A percentile compares a stretch with the other conserved stretches of the same genome.
Conservation (phyloP, 2,888 invertebrate species). For the Leptopterna dolabrata region DNA sequence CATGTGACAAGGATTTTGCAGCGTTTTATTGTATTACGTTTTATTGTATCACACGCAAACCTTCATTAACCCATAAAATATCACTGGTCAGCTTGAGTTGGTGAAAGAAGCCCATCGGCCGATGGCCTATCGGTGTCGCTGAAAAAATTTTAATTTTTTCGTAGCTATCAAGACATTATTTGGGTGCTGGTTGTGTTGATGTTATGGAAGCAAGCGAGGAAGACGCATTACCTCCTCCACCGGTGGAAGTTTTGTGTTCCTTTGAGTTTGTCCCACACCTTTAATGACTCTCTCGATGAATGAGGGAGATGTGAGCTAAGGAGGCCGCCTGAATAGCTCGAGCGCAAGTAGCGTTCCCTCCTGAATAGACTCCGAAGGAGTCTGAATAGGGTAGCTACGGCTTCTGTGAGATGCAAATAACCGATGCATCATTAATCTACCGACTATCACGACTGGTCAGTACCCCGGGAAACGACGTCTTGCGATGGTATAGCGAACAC, state of each 20-base stretch:
- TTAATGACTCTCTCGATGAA: conserved; percentile 20
- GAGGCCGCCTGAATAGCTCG: conserved; percentile 32
- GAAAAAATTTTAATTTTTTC: background rate
- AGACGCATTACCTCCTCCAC: conserved; percentile 3
- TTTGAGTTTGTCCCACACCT: conserved; percentile 22
- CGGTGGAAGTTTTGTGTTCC: background rate
- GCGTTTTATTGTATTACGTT: too few relatives aligned
- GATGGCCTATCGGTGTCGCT: too few relatives aligned
- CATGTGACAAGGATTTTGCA: too few relatives aligned
- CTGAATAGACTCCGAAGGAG: conserved; percentile 26
- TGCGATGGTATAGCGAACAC: conserved; percentile 1
- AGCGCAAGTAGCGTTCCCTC: conserved; percentile 28
- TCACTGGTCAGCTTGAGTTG: too few relatives aligned
- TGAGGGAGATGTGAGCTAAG: conserved; percentile 36
- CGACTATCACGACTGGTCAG: conserved; percentile 53
- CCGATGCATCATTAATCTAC: conserved; percentile 52
- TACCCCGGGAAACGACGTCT: conserved; percentile 23
- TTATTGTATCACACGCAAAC: too few relatives aligned
- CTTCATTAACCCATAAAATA: too few relatives aligned
- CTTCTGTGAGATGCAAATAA: conserved; percentile 54
- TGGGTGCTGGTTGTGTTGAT: background rate
- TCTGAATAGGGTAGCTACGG: conserved; percentile 51
- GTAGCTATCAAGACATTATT: background rate
- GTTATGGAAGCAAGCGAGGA: background rate
- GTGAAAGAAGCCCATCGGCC: too few relatives aligned